These are phyloP conservation scores for Heteromurus nitidus DNA, from an alignment of 2,888 invertebrate genomes.

Conservation along the genomic window DNA sequence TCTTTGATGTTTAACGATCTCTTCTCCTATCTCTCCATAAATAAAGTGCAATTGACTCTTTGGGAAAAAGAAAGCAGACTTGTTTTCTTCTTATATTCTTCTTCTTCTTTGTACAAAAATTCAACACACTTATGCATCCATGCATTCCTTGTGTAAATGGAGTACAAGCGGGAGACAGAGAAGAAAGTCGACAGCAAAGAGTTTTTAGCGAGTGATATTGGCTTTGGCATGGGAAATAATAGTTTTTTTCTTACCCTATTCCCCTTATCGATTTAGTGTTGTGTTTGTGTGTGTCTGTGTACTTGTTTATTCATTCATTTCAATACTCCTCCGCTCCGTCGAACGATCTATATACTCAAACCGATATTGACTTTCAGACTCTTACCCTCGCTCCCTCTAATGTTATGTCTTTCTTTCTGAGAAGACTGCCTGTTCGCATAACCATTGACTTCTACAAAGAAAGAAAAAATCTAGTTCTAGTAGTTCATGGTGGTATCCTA, in stretches of 20 bases:
- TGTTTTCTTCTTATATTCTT: too few species aligned
- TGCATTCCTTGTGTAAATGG: too few species aligned
- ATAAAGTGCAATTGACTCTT: conserved; percentile 32
- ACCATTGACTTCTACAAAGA: neutral
- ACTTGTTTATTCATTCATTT: conserved; percentile 32
- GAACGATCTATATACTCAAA: neutral
- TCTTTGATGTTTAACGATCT: conserved; percentile 29
- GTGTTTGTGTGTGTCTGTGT: neutral
- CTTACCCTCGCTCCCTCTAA: neutral
- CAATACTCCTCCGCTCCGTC: neutral
- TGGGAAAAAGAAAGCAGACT: too few species aligned
- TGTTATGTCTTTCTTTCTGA: neutral
- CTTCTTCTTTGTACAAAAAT: too few species aligned
- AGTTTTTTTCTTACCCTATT: too few species aligned
- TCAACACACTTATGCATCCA: too few species aligned
- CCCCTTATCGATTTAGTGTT: neutral
- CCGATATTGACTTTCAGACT: conserved; percentile 14
- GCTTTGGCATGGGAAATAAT: too few species aligned
- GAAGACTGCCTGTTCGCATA: neutral
- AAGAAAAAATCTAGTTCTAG: too few species aligned
- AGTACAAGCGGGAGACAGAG: too few species aligned
- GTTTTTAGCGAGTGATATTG: too few species aligned
- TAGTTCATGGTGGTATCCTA: too few species aligned
- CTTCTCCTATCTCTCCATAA: conserved; percentile 27
- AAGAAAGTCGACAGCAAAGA: too few species aligned